These are phyloP conservation scores for Stegodyphus mimosarum DNA, from an alignment of 1,140 invertebrate genomes.

Conservation along the genomic window DNA sequence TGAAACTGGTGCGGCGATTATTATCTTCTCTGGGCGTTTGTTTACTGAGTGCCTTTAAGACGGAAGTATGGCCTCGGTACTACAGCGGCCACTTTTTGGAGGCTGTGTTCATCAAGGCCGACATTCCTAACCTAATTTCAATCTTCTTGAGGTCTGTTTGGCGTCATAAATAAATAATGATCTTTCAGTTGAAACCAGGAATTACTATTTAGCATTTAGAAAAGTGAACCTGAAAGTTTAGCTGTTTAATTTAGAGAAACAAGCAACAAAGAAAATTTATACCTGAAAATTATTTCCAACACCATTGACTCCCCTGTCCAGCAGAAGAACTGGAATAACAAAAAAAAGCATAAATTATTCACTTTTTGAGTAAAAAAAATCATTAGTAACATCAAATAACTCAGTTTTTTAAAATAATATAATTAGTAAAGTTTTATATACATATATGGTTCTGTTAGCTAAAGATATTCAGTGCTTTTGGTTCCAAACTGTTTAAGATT, in stretches of 20 bases:
- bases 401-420: not conserved
- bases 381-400: not conserved
- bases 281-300: not conserved
- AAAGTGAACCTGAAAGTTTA: not conserved
- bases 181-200: not conserved
- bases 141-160: not conserved
- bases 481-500: not conserved
- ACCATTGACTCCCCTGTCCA: not conserved
- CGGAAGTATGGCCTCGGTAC: too few relatives aligned
- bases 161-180: not conserved
- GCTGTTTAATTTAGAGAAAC: not conserved
- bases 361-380: not conserved
- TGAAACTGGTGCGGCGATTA: too few relatives aligned
- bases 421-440: not conserved
- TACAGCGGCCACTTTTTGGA: too few relatives aligned
- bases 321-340: not conserved
- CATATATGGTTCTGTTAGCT: not conserved
- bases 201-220: not conserved
- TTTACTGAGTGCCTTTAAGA: too few relatives aligned
- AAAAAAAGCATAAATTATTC: not conserved
- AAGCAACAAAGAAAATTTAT: not conserved
- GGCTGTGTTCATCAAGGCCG: too few relatives aligned
- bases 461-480: not conserved
- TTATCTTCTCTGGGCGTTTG: too few relatives aligned
- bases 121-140: not conserved